Evolutionary conservation across 1,140 invertebrate genomes (phyloP), one percentile per base, ranked within the genome.

Genomic region (Drosophila nebulosa): DNA sequence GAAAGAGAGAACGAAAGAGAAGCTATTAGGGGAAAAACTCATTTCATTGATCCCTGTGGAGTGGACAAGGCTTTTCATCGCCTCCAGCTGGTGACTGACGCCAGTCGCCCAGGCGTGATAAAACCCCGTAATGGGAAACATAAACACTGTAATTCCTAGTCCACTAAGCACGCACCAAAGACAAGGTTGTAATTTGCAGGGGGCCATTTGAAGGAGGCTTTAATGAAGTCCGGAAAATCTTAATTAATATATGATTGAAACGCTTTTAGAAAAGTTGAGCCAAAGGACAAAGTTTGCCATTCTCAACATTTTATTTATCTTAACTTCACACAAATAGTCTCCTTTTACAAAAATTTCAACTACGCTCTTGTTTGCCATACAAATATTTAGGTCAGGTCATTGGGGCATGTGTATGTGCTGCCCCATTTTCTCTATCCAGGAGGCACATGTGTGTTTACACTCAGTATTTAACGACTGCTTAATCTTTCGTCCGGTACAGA

Each of bases 51-150:
- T 55, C 52, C 52, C 52, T 27, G 52, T 27, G 26, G 51, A 53
- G 51, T 7, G 51, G 56, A 70, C 27, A 18, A 24, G 18, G 18
- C 57, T 24, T 63, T 57, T 65, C 27, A 46, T 18, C 46, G 60
- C 70, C 52, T 26, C 59, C 39, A 42, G 65, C 24, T 50, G 59
- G 14, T 58, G 60, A 42, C 52, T 55, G 39, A 21, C 39, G 39
- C 39, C 39, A 10, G 39, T 10, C 39, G 18, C 18, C 46, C 26
- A 74, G 63, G 32, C 80, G 56, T 79, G 80, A 32, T 16, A 52
- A 27, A 12, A 22, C 32, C 42, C 57, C 62, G 10, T 73, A 58
- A 74, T 39, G 51, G 30, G 14, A 39, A 53, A 18, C 26, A 22
- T 6, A 64, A 59, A 53, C 24, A 18, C 32, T 18, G 16, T 35